Base-by-base conservation (phyloP, 2,888 invertebrate species). In the Melanostoma mellinum region DNA sequence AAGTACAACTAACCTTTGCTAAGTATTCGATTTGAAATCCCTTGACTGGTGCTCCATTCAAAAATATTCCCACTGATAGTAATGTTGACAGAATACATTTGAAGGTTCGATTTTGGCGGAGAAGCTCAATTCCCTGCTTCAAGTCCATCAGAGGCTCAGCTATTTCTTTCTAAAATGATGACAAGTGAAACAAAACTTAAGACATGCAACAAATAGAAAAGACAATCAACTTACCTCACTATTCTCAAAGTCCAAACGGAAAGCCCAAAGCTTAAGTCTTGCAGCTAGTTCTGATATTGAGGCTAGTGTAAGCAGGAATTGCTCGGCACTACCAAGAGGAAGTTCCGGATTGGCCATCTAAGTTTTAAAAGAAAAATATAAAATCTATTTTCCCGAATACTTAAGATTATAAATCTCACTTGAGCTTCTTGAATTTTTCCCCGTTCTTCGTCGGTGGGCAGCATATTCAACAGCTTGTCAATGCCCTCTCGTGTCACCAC, bases 71-170 rank as follows among this genome's bases (percentile, higher is more conserved):
- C 87, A 99, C 96, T 68, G 98, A 96, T 80, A 99, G 93, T 85
- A 99, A 93, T 44, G 98, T 97, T 74, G 98, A 96, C 84, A 99
- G 93, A 89, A 99, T 98, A 85, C 96, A 96, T 91, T 97, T 95
- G 92, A 99, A 99, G 42, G 99, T 99, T 92, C 95, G 96, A 92
- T 98, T 99, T 84, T 94, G 93, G 91, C 96, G 96, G 86, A 99
- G 92, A 80, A 97, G 94, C 91, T 98, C 97, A 90, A 99, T 96
- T 79, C 99, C 99, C 91, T 97, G 96, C 92, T 99, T 99, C 87
- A 99, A 92, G 92, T 99, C 99, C 98, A 98, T 98, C 88, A 99
- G 92, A 53, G 99, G 99, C 92, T 99, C 99, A 67, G 98, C 98
- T 89, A 99, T 97, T 94, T 99, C 99, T 95, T 97, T 94, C 93